A percentile compares a stretch with the other conserved stretches of the same genome.
phyloP scores from a whole-genome alignment of 2,113 vertebrate species.

The human region DNA sequence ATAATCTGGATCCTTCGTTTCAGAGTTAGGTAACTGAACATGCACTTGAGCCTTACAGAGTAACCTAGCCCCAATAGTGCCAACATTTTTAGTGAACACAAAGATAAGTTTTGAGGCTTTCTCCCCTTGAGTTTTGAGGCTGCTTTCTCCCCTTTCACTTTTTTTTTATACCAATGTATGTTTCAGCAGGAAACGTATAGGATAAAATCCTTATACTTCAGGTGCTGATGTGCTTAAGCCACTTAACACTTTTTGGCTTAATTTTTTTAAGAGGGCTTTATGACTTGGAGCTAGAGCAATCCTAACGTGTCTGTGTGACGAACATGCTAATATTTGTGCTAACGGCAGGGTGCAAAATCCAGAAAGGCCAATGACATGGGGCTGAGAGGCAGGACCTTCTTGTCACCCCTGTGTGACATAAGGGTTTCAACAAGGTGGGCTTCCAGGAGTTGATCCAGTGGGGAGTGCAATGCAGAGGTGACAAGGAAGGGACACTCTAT shows the following conservation, averaged over 20 bases:
- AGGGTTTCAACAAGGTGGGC: neutral
- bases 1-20: neutral
- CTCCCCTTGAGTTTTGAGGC: neutral
- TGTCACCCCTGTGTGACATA: neutral
- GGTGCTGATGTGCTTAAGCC: neutral
- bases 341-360: neutral
- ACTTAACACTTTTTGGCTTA: neutral
- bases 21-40: neutral
- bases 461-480: too few relatives aligned
- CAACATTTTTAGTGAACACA: neutral
- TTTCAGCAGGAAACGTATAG: neutral
- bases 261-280: neutral
- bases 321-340: neutral
- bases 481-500: neutral
- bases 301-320: fast-evolving
- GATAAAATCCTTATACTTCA: neutral
- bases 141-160: neutral
- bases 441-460: neutral
- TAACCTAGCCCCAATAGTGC: neutral
- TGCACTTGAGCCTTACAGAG: neutral
- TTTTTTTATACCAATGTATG: neutral
- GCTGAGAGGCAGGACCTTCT: neutral
- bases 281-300: neutral
- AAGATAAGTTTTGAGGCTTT: neutral
- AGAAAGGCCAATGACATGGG: neutral